Conservation (phyloP, 2,797 vertebrate species). For the Phrynocephalus forsythii region DNA sequence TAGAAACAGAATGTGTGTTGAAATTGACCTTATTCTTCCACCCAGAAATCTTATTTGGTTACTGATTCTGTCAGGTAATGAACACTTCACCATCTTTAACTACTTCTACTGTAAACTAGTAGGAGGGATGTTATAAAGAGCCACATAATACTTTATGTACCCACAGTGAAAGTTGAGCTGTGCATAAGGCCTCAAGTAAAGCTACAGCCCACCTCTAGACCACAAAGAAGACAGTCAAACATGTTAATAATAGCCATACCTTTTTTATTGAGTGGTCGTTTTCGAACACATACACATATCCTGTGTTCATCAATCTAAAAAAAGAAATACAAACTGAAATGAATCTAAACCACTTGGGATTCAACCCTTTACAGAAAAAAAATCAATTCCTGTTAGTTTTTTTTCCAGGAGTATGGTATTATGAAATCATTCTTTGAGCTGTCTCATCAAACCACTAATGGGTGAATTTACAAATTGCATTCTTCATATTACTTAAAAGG, state of each 20-base stretch:
- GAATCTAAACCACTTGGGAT: not conserved
- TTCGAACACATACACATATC: slow-evolving; percentile 97
- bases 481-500: not conserved
- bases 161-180: not conserved
- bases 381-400: not conserved
- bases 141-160: not conserved
- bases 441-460: not conserved
- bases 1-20: not conserved
- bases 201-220: not conserved
- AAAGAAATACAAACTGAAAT: slow-evolving; percentile 33
- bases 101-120: not conserved
- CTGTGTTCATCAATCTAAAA: slow-evolving; percentile 95
- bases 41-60: not conserved
- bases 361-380: not conserved
- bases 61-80: not conserved
- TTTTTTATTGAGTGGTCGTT: slow-evolving; percentile 97
- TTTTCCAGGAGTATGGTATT: not conserved
- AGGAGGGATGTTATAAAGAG: not conserved
- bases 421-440: not conserved
- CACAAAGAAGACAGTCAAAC: slow-evolving; percentile 25
- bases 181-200: not conserved
- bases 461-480: not conserved
- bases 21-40: not conserved
- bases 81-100: not conserved
- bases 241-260: slow-evolving; percentile 76